Evolutionary conservation across 2,797 vertebrate genomes (phyloP), one percentile per base, ranked within the genome.

Genomic region (Iguana delicatissima): DNA sequence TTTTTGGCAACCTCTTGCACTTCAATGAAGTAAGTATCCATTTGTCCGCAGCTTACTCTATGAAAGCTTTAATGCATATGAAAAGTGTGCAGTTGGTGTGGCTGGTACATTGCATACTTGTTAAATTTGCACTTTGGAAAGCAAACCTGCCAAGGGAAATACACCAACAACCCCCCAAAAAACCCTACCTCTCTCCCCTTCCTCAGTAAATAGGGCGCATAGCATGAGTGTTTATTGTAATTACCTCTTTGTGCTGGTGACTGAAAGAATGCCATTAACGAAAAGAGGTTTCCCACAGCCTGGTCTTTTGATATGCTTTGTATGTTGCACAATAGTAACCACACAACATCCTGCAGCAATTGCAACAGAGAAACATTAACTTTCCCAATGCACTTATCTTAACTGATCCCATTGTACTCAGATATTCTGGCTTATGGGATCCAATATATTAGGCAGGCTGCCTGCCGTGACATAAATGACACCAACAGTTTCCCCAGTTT

Each of bases 211-310:
- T 62, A 80, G 69, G 35, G 42, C 55, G 85, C 64, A 12, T 79
- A 87, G 74, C 32, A 2, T 2, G 64, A 84, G 16, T 92, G 85
- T 90, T 93, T 83, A 89, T 94, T 89, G 84, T 94, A 92, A 92
- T 94, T 90, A 72, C 42, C 14, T 91, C 0, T 0, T 89, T 93
- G 57, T 35, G 46, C 50, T 64, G 0, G 24, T 57, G 83, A 89
- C 80, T 86, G 92, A 91, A 83, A 92, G 91, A 93, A 64, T n/a
- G 50, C 10, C 73, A 73, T 64, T 88, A 89, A 87, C 77, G 90
- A 80, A 80, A 88, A 91, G 85, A 89, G 13, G 35, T 88, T 95
- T 95, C 92, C 93, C 90, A 91, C 1, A 0, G 67, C 57, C 88
- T 84, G 64, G 38, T 92, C 59, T 80, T 90, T 85, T 0, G 0